A percentile compares a stretch with the other conserved stretches of the same genome.
These are phyloP conservation scores for Herminia tarsipennalis DNA, from an alignment of 2,888 invertebrate genomes.

Conservation along the genomic window DNA sequence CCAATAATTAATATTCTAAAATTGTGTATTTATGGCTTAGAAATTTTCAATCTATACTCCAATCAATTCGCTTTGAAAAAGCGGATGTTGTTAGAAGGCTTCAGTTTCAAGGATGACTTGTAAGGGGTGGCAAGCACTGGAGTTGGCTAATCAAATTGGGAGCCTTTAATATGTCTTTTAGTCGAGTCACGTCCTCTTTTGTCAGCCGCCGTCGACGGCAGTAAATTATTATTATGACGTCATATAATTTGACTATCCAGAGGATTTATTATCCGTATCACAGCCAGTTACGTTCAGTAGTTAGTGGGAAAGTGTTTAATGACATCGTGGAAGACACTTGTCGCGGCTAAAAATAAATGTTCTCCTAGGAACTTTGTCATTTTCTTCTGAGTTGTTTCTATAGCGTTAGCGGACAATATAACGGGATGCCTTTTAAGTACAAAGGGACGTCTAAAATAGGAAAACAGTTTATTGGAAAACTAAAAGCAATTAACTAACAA, in stretches of 20 bases:
- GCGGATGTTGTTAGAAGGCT: conserved; percentile 26
- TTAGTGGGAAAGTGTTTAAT: conserved; percentile 28
- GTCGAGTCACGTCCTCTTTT: conserved; percentile 43
- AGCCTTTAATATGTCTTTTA: conserved; percentile 28
- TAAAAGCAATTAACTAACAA: conserved; percentile 4
- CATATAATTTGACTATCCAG: conserved; percentile 38
- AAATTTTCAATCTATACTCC: conserved; percentile 10
- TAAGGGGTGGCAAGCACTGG: conserved; percentile 25
- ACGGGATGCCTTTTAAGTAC: neutral
- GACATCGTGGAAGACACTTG: conserved; percentile 2
- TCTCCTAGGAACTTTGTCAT: neutral
- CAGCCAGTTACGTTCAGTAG: conserved; percentile 15
- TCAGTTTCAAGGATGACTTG: conserved; percentile 36
- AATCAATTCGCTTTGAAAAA: conserved; percentile 9
- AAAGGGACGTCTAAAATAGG: neutral
- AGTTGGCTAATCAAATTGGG: conserved; percentile 43
- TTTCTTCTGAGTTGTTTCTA: neutral
- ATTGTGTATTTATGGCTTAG: too few relatives aligned
- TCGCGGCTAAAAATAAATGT: neutral
- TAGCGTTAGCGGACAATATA: neutral
- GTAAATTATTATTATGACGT: conserved; percentile 45
- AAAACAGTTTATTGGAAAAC: neutral
- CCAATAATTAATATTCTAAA: too few relatives aligned
- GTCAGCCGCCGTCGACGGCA: conserved; percentile 29
- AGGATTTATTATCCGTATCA: conserved; percentile 38